Evolutionary conservation across 2,113 vertebrate species (phyloP), one percentile per base, ranked within the genome.

Genomic region (Gracilinanus agilis): DNA sequence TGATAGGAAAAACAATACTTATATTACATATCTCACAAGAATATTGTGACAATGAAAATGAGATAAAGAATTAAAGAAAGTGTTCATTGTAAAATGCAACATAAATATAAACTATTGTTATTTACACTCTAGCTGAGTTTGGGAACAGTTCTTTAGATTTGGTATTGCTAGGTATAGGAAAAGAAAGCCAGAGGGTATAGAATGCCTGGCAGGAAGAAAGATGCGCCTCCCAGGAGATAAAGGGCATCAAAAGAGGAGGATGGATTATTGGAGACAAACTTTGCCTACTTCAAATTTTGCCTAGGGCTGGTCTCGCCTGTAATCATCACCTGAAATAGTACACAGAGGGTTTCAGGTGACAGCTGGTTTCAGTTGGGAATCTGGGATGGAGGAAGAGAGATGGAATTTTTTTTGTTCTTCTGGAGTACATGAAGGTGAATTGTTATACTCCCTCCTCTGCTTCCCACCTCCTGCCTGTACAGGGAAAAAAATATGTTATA

Each of bases 401-500:
- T 3, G 49, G 4, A 9, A 54, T 21, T 27, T 9, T 19, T 9
- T 49, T 34, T 83, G 19, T 25, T 29, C 24, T 93, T 90, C 27
- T 88, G 90, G 53, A 83, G 40, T 55, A 89, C 27, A 44, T 40
- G n/a, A 44, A 34, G 89, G 24, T 44, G 44, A 75, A 55, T 90
- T 94, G 90, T n/a, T 90, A 1, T 44, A 1, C 89, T 23, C 6
- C 4, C 12, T 23, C 67, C 16, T 40, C 67, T 83, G 5, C 67
- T n/a, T 83, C 67, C 34, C 67, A 83, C 16, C 67, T 40, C 55
- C 34, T 29, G 25, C 90, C 44, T 95, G 88, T 56, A 95, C 34
- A 93, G 13, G 55, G 27, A 90, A 91, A 91, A 90, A 89, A 93
- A 88, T 55, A 3, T 67, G 34, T 96, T 55, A 53, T 53, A 54